Conservation (phyloP, 2,113 vertebrate genomes). For the Scalopus aquaticus region DNA sequence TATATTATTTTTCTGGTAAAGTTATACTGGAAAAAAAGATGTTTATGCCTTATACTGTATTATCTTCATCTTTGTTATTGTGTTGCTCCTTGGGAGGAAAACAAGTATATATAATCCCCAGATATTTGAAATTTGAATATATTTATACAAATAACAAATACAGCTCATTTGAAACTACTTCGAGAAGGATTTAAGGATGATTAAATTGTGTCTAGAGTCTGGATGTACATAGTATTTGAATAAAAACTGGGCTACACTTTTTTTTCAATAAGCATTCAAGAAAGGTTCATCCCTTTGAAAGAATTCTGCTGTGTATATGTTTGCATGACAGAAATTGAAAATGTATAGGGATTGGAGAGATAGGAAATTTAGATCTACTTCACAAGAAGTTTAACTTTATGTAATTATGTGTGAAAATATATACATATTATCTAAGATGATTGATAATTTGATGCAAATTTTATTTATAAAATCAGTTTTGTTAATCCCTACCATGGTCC, state of each 20-base stretch:
- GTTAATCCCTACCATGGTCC: background rate
- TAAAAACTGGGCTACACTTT: background rate
- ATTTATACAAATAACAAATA: background rate
- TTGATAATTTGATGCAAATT: background rate
- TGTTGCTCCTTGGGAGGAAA: background rate
- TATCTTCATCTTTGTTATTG: background rate
- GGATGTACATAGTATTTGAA: background rate
- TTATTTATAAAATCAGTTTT: slow-evolving; percentile 27
- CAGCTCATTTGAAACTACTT: background rate
- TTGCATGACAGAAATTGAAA: background rate
- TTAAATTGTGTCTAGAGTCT: background rate
- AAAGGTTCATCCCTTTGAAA: background rate
- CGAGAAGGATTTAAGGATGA: background rate
- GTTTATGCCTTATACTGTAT: background rate
- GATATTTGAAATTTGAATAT: background rate
- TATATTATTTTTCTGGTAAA: background rate
- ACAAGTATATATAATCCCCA: background rate
- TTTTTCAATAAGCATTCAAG: background rate
- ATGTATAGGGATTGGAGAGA: background rate
- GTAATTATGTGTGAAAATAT: background rate
- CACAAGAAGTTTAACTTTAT: background rate
- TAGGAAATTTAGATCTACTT: slow-evolving; percentile 17
- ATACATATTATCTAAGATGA: background rate
- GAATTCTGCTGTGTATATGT: background rate
- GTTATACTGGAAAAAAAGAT: background rate